Percentiles rank a stretch among this genome's conserved stretches.
Conservation (phyloP, 2,888 invertebrate species). For the Cyrtodaria siliqua region DNA sequence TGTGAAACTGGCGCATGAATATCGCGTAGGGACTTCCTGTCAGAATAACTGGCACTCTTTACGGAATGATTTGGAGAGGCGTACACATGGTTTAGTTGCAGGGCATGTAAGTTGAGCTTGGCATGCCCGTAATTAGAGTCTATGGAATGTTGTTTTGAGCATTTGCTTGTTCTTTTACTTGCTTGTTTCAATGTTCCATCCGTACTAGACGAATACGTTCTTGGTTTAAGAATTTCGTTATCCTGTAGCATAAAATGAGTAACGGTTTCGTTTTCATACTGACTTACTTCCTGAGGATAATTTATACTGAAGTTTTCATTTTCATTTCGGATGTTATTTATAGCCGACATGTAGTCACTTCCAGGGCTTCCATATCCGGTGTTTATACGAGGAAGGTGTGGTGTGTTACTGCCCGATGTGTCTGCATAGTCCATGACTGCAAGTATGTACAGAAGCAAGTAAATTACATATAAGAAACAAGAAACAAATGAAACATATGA, state of each 20-base stretch:
- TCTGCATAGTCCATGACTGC: no score
- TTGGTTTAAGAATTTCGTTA: no score
- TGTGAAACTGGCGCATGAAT: not conserved
- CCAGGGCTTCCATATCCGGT: conserved; percentile 47
- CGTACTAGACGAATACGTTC: no score
- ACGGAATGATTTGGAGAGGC: not conserved
- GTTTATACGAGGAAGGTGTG: conserved; percentile 37
- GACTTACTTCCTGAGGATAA: not conserved
- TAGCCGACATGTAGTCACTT: conserved; percentile 52
- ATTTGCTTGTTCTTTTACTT: no score
- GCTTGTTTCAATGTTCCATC: no score
- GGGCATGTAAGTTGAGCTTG: not conserved
- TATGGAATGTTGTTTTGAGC: no score
- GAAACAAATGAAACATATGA: no score
- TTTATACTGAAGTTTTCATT: not conserved
- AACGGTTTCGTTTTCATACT: no score
- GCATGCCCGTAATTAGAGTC: no score
- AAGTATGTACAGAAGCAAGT: no score
- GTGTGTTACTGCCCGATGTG: conserved; percentile 15
- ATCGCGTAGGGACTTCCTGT: not conserved
- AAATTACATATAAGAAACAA: no score
- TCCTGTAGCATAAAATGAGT: no score
- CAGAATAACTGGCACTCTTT: conserved; percentile 1
- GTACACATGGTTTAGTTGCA: not conserved
- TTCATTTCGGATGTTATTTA: conserved; percentile 1